Evolutionary conservation across 2,888 invertebrate species (phyloP).

Genomic region (Halictus quadricinctus): DNA sequence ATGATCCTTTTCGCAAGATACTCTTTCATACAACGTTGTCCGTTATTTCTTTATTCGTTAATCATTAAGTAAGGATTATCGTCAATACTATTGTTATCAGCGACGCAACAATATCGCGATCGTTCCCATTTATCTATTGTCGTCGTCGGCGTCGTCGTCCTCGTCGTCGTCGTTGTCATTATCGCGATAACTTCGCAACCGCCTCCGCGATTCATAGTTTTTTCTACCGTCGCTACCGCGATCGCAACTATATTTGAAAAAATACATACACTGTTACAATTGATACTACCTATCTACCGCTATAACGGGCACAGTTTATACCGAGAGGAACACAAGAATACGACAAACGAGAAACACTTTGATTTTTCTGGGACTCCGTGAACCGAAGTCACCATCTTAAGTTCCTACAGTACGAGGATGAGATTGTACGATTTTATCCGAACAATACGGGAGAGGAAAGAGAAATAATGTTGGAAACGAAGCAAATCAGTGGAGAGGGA

Average conservation of each 20-base stretch:
- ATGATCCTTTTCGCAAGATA: slow-evolving; percentile 3
- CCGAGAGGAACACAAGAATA: slow-evolving; percentile 24
- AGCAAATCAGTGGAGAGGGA: background rate
- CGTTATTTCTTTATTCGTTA: slow-evolving; percentile 42
- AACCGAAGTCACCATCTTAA: slow-evolving; percentile 77
- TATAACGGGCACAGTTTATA: slow-evolving; percentile 32
- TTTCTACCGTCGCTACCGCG: slow-evolving; percentile 32
- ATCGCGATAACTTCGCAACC: slow-evolving; percentile 17
- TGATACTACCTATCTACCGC: slow-evolving; percentile 31
- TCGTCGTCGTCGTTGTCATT: slow-evolving; percentile 19
- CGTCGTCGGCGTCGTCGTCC: background rate
- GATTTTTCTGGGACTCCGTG: slow-evolving; percentile 73
- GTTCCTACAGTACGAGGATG: slow-evolving; percentile 79
- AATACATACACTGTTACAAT: slow-evolving; percentile 40
- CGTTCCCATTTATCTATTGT: slow-evolving; percentile 9
- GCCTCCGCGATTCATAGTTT: slow-evolving; percentile 21
- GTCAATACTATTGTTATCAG: slow-evolving; percentile 57
- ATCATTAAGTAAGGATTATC: slow-evolving; percentile 48
- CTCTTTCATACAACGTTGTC: slow-evolving; percentile 19
- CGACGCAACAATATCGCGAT: slow-evolving; percentile 12
- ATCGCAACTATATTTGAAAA: slow-evolving; percentile 31
- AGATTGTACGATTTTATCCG: slow-evolving; percentile 71
- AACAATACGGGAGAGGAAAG: slow-evolving; percentile 29
- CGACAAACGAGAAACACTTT: slow-evolving; percentile 56
- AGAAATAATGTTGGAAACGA: background rate